Base-by-base conservation (phyloP, 2,888 invertebrate genomes). In the Hyalella azteca region DNA sequence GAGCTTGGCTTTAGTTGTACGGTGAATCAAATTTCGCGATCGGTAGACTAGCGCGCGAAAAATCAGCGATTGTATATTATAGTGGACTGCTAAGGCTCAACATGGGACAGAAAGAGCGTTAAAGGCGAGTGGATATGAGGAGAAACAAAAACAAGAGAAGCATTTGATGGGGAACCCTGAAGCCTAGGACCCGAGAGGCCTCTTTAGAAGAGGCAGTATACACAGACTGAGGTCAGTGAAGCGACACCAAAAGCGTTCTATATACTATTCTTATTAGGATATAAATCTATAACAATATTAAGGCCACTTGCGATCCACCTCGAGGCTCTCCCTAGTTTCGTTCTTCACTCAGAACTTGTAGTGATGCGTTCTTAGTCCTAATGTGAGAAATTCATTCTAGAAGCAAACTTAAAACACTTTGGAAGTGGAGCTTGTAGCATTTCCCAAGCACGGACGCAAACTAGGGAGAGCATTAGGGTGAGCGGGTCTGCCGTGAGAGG, bases 231-330 rank as follows among this genome's bases (percentile, higher is more conserved):
- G 66, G 66, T 66, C 66, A 66, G 66, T 36, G 32, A 66, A 66
- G 66, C 66, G 36, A 66, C 66, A 66, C 36, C 66, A 36, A 66
- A 66, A 66, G 66, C 66, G 32, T 36, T 66, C 66, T 36, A 66
- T 36, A 36, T 36, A 36, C 32, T 36, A 66, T 66, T 66, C 36
- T 36, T 66, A 66, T 66, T 66, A 36, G 36, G 66, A 66, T 66
- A 66, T 66, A 66, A 66, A 66, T 66, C 66, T 66, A 66, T 66
- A 66, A 66, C 66, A 66, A 66, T 66, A 66, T 66, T 54, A 66
- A 66, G 66, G 66, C 66, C 66, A 66, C 66, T 66, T 66, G 66
- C 66, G 36, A 66, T 66, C 9, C 36, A 36, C 29, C 66, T 29
- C 29, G 36, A 32, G 11, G 66, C 32, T 66, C 66, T 66, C 66